Evolutionary conservation across 2,888 invertebrate genomes (phyloP).

Genomic region (Lumbricus terrestris): DNA sequence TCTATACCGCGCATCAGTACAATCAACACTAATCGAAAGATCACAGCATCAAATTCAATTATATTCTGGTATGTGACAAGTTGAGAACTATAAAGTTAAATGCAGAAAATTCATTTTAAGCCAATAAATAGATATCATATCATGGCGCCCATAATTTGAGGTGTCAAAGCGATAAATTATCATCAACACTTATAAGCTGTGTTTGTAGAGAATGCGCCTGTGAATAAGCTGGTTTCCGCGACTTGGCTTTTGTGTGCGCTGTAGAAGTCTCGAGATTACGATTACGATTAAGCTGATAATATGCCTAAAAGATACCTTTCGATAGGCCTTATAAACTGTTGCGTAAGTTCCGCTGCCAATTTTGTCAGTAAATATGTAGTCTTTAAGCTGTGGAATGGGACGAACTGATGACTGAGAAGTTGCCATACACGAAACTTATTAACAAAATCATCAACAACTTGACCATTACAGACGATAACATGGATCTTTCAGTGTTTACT

Average conservation of each 20-base stretch:
- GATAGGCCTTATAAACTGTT: slow-evolving; percentile 77
- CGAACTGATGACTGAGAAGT: not conserved
- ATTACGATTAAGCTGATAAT: not conserved
- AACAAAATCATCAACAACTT: not conserved
- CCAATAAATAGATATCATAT: not conserved
- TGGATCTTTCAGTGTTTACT: not conserved
- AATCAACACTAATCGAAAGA: too few relatives aligned
- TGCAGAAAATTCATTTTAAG: not conserved
- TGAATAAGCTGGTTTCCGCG: too few relatives aligned
- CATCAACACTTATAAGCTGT: not conserved
- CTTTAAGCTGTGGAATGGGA: slow-evolving; percentile 24
- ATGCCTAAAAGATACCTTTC: slow-evolving; percentile 63
- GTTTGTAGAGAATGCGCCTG: too few relatives aligned
- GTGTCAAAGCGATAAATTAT: not conserved
- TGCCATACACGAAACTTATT: not conserved
- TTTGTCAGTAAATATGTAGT: slow-evolving; percentile 57
- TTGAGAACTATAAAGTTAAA: too few relatives aligned
- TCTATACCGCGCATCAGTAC: too few relatives aligned
- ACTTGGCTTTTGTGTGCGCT: too few relatives aligned
- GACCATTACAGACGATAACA: not conserved
- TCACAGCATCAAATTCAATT: not conserved
- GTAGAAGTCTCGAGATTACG: too few relatives aligned
- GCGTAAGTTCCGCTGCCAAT: slow-evolving; percentile 82
- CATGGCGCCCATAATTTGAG: not conserved
- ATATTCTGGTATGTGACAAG: not conserved